phyloP scores from a whole-genome alignment of 2,797 vertebrate species.

The Danio choprae region DNA sequence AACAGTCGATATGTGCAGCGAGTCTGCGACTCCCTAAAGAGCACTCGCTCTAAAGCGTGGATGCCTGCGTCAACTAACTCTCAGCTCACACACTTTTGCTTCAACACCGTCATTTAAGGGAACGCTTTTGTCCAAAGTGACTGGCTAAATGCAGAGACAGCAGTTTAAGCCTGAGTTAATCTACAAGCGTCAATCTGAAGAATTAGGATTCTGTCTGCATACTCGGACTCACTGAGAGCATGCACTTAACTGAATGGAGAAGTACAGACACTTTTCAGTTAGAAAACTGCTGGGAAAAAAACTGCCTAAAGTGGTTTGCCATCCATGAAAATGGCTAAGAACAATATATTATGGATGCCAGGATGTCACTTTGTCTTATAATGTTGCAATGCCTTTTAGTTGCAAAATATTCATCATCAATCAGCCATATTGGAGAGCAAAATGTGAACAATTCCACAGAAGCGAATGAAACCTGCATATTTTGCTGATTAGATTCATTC shows the following conservation, averaged over 20 bases:
- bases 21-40: slow-evolving; percentile 33
- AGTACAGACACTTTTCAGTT: background rate
- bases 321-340: too few species aligned
- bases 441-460: too few species aligned
- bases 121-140: background rate
- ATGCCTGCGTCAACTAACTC: background rate
- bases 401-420: too few species aligned
- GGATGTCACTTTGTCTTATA: too few species aligned
- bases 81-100: background rate
- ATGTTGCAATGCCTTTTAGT: too few species aligned
- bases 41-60: background rate
- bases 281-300: background rate
- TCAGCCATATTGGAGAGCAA: too few species aligned
- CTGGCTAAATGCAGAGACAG: background rate
- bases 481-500: too few species aligned
- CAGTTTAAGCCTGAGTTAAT: background rate
- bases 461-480: too few species aligned
- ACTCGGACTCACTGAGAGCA: background rate
- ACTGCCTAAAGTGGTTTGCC: background rate
- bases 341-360: too few species aligned
- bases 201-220: background rate
- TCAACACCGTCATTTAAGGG: background rate
- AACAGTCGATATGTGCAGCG: slow-evolving; percentile 4
- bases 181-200: background rate
- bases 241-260: background rate